A percentile compares a stretch with the other conserved stretches of the same genome.
Evolutionary conservation across 2,888 invertebrate genomes (phyloP).

Genomic region (Lathronympha strigana): DNA sequence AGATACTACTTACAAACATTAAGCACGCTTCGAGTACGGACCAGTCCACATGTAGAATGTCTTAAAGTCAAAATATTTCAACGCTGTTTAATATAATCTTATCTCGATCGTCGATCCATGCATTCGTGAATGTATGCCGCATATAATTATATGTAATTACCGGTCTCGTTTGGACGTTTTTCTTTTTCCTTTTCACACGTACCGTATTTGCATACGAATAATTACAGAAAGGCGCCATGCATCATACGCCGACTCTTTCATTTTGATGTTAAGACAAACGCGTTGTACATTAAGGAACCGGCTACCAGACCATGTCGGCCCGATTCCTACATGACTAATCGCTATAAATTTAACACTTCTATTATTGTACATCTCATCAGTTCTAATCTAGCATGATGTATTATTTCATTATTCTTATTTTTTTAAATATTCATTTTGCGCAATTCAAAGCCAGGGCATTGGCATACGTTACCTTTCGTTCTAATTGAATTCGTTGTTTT

Average conservation of each 20-base stretch:
- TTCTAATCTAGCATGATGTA: slow-evolving; percentile 82
- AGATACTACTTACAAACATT: slow-evolving; percentile 73
- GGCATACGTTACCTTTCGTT: slow-evolving; percentile 87
- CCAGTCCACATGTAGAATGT: slow-evolving; percentile 74
- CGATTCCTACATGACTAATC: slow-evolving; percentile 74
- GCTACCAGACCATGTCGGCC: slow-evolving; percentile 72
- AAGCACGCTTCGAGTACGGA: slow-evolving; percentile 76
- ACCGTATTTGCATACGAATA: slow-evolving; percentile 81
- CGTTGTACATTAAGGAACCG: slow-evolving; percentile 63
- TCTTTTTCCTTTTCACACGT: slow-evolving; percentile 82
- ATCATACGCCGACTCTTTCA: slow-evolving; percentile 71
- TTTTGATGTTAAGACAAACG: slow-evolving; percentile 79
- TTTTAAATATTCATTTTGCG: slow-evolving; percentile 80
- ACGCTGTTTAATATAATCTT: slow-evolving; percentile 81
- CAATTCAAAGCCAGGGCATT: slow-evolving; percentile 94
- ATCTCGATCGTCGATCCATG: slow-evolving; percentile 78
- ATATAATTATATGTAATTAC: slow-evolving; percentile 82
- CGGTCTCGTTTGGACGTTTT: slow-evolving; percentile 71
- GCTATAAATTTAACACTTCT: slow-evolving; percentile 76
- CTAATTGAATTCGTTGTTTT: slow-evolving; percentile 81
- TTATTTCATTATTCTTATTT: slow-evolving; percentile 80
- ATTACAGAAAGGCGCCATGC: slow-evolving; percentile 78
- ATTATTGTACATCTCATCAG: slow-evolving; percentile 75
- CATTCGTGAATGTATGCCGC: slow-evolving; percentile 79
- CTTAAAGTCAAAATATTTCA: slow-evolving; percentile 84